Evolutionary conservation across 1,140 invertebrate genomes (phyloP).

Genomic region (Schlechtendalia chinensis): DNA sequence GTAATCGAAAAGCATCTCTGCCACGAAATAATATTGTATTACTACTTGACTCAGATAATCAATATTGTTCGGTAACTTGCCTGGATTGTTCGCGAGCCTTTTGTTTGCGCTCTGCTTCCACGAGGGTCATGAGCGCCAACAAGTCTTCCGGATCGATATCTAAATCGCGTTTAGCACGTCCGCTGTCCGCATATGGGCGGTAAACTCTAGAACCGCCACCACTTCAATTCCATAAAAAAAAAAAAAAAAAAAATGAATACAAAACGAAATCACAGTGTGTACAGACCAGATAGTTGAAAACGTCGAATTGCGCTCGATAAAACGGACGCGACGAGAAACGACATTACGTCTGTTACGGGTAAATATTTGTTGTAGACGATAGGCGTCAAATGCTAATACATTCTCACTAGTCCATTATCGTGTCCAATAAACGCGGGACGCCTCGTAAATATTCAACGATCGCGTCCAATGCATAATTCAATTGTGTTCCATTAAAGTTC

Average conservation of each 20-base stretch:
- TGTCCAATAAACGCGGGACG: no score
- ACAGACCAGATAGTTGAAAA: background rate
- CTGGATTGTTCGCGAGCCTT: constrained; percentile 46
- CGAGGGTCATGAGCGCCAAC: constrained; percentile 56
- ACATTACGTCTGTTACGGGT: background rate
- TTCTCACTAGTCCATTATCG: background rate
- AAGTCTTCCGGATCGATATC: constrained; percentile 56
- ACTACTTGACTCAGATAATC: no score
- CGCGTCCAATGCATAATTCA: constrained; percentile 11
- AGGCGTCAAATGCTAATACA: background rate
- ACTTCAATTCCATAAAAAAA: no score
- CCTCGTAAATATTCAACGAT: constrained; percentile 10
- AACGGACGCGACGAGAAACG: background rate
- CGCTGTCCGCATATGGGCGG: constrained; percentile 7
- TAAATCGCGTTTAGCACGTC: constrained; percentile 56
- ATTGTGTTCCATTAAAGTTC: background rate
- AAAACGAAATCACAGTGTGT: no score
- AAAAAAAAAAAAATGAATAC: no score
- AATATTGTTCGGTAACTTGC: no score
- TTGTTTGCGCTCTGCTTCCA: constrained; percentile 56
- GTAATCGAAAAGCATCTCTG: no score
- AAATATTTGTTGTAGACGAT: background rate
- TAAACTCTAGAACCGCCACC: constrained; percentile 23
- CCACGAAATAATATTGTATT: no score
- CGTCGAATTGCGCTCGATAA: background rate